Conservation (phyloP, 2,113 vertebrate species). For the Perognathus longimembris region DNA sequence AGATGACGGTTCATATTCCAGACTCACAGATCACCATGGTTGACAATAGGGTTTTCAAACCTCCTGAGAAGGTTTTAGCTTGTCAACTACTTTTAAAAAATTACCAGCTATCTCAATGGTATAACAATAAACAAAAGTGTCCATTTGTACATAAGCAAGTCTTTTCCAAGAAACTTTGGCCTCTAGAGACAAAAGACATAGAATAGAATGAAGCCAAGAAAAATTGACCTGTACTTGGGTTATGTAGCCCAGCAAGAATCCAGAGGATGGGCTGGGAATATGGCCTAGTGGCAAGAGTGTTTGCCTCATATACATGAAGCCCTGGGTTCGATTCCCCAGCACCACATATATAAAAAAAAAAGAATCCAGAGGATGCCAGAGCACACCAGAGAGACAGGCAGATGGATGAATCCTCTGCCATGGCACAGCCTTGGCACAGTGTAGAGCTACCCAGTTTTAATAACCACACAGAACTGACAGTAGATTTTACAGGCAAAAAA, state of each 20-base stretch:
- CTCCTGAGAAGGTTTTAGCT: too few species aligned
- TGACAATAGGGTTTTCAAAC: too few species aligned
- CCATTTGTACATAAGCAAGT: neutral
- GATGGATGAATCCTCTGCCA: neutral
- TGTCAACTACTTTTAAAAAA: neutral
- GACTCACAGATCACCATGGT: too few species aligned
- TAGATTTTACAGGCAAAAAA: neutral
- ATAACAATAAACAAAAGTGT: neutral
- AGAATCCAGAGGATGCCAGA: neutral
- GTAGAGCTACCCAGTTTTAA: neutral
- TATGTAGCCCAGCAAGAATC: neutral
- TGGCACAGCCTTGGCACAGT: neutral
- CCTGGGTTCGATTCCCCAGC: too few species aligned
- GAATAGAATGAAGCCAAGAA: neutral
- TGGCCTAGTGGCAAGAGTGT: too few species aligned
- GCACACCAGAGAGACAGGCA: neutral
- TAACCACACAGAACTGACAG: neutral
- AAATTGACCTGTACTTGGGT: neutral
- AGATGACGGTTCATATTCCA: too few species aligned
- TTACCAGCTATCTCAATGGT: neutral
- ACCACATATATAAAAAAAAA: too few species aligned
- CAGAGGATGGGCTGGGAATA: too few species aligned
- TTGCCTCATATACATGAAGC: too few species aligned
- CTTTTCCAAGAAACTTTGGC: neutral
- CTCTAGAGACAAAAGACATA: neutral